Conservation (phyloP, 2,797 vertebrate genomes). For the Acomys russatus region DNA sequence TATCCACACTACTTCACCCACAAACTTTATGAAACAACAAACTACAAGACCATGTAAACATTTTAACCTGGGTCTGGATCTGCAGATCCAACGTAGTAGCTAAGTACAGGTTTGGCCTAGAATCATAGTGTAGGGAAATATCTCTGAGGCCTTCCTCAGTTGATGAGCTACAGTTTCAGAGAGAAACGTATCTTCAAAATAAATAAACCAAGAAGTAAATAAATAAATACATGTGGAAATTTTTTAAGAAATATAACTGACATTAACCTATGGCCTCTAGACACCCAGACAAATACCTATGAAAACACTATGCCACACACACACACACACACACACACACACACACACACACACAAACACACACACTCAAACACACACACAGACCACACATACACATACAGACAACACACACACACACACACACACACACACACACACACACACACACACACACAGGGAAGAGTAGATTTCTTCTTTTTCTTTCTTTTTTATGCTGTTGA, state of each 20-base stretch:
- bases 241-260: background rate
- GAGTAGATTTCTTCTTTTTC: too few species aligned
- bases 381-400: too few species aligned
- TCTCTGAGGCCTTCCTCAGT: background rate
- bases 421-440: background rate
- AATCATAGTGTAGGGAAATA: background rate
- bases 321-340: background rate
- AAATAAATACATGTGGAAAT: background rate
- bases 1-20: background rate
- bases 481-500: background rate
- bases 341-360: background rate
- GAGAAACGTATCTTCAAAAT: background rate
- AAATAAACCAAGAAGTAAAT: too few species aligned
- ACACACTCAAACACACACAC: background rate
- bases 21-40: background rate
- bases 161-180: background rate
- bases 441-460: too few species aligned
- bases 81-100: too few species aligned
- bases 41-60: background rate
- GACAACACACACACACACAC: background rate
- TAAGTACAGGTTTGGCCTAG: background rate
- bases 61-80: too few species aligned
- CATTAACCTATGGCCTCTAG: background rate
- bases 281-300: background rate
- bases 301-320: background rate